Conservation (phyloP, 2,797 vertebrate genomes). For the Clamator glandarius region DNA sequence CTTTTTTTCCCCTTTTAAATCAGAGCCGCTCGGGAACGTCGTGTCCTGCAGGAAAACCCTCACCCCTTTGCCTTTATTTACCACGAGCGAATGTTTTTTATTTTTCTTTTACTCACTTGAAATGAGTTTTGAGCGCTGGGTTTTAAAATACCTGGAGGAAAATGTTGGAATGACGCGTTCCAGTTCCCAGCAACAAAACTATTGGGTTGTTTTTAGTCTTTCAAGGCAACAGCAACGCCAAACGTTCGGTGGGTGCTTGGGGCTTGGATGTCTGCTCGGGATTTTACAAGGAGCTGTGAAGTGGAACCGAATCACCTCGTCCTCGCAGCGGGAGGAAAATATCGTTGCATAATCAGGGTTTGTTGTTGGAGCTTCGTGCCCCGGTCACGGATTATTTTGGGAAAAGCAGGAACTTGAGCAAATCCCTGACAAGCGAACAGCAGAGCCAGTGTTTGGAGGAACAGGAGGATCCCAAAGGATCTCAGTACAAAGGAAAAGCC, state of each 20-base stretch:
- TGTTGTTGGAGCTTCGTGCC: not conserved
- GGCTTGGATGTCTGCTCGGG: not conserved
- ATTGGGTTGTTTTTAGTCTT: not conserved
- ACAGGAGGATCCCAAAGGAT: not conserved
- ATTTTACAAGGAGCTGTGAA: not conserved
- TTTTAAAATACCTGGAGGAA: not conserved
- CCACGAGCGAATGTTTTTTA: not conserved
- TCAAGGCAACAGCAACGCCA: not conserved
- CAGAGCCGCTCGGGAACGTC: not conserved
- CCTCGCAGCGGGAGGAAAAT: not conserved
- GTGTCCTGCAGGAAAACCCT: not conserved
- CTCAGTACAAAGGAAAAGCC: not conserved
- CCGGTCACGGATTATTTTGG: not conserved
- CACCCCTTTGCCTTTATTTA: accelerated
- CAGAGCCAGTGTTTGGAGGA: not conserved
- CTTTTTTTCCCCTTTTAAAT: not conserved
- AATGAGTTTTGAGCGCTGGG: not conserved
- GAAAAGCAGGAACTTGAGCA: not conserved
- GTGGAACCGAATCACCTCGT: not conserved
- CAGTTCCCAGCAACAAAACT: not conserved
- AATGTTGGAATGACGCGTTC: not conserved
- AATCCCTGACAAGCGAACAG: not conserved
- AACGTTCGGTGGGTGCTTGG: not conserved
- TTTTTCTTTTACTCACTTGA: too few relatives aligned
- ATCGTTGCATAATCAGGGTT: not conserved